Conservation (phyloP, 1,140 invertebrate species). For the Philotrypesis tridentata region DNA sequence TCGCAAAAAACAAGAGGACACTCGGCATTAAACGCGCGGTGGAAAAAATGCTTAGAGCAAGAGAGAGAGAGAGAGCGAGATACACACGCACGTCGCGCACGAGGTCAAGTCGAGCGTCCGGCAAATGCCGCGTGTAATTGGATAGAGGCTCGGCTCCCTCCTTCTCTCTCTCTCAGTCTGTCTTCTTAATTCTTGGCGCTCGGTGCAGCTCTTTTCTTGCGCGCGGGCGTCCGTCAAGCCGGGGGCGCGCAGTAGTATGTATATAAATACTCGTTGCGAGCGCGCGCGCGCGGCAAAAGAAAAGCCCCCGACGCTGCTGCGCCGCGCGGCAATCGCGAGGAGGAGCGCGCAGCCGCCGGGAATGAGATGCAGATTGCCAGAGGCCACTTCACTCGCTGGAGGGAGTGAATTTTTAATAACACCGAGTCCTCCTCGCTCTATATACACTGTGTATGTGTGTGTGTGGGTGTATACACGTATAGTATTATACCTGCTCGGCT, state of each 20-base stretch:
- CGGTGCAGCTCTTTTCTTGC: not conserved
- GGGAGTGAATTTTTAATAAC: constrained; percentile 75
- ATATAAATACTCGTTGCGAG: not conserved
- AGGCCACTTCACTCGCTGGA: constrained; percentile 70
- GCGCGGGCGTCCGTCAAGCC: constrained; percentile 22
- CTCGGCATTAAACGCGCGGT: not conserved
- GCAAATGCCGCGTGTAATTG: constrained; percentile 62
- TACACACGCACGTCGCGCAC: not conserved
- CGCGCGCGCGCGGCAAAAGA: not conserved
- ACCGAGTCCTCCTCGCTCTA: constrained; percentile 55
- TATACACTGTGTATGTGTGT: too few species aligned
- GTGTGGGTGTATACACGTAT: too few species aligned
- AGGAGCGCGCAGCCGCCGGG: constrained; percentile 54
- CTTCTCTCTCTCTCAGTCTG: constrained; percentile 18
- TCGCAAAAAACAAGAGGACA: not conserved
- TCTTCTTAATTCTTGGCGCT: constrained; percentile 43
- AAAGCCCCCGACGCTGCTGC: constrained; percentile 40
- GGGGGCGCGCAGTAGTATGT: too few species aligned
- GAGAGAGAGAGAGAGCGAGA: too few species aligned
- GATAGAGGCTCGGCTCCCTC: constrained; percentile 56
- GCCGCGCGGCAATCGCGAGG: constrained; percentile 24
- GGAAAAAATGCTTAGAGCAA: too few species aligned
- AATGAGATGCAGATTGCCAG: constrained; percentile 75
- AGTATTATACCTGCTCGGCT: not conserved
- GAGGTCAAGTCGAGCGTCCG: constrained; percentile 14